Evolutionary conservation across 2,797 vertebrate species (phyloP), one percentile per base, ranked within the genome.

Genomic region (Aphelocoma californica): DNA sequence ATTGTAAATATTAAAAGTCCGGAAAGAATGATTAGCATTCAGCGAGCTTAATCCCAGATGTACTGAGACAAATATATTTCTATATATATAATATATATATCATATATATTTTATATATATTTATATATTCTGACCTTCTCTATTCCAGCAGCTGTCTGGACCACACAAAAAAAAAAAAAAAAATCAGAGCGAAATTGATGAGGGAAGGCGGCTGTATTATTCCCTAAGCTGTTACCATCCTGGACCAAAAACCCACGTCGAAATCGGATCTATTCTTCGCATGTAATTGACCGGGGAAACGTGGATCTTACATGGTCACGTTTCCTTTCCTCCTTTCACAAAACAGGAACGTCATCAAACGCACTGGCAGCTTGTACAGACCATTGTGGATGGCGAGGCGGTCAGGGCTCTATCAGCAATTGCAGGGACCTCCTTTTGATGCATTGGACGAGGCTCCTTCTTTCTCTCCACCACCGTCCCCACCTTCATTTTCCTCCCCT

Each of bases 251-350:
- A 61, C 18, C 5, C 20, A 84, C 84, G 64, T 93, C 61, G 81
- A 95, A 90, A 95, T 95, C 61, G 54, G 83, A 66, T 88, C 81
- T 95, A 89, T 91, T 94, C 94, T 95, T 96, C 69, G 53, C 86
- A 79, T 92, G 92, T 90, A 95, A 96, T 87, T 91, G 94, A 96
- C 93, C 86, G 58, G 56, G 67, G 85, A 96, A 97, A 96, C 92
- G 96, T 95, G 91, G 96, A 85, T 92, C 93, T 97, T 95, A 94
- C 94, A 96, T 95, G 95, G 86, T 97, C 96, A 96, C 92, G 93
- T 96, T 93, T 92, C 93, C 92, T 94, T 91, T 86, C 82, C 94
- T 93, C 97, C 96, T 94, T 97, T 95, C 96, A 94, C 96, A 91
- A 96, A 94, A 95, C 88, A 92, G 91, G 95, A 92, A 97, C 92